These are phyloP conservation scores for Amorpha juglandis DNA, from an alignment of 2,888 invertebrate species.

Conservation along the genomic window DNA sequence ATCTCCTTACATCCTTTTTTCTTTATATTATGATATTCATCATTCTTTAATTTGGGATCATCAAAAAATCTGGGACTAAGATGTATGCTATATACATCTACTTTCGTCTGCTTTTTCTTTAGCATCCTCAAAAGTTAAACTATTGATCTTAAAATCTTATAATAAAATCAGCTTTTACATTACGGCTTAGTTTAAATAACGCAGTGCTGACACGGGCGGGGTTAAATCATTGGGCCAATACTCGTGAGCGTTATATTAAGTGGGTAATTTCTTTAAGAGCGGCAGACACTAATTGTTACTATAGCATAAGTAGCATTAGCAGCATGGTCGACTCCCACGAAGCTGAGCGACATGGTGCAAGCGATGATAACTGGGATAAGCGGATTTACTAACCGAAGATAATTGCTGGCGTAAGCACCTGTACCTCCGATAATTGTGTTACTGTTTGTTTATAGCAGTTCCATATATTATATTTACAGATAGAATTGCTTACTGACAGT, in stretches of 20 bases:
- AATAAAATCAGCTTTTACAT: too few relatives aligned
- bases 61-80: too few relatives aligned
- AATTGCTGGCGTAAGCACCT: not conserved
- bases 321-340: slow-evolving; percentile 53
- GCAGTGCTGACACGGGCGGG: too few relatives aligned
- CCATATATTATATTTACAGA: too few relatives aligned
- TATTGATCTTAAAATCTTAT: too few relatives aligned
- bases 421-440: slow-evolving; percentile 6
- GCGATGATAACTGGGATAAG: slow-evolving; percentile 30
- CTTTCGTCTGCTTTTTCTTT: too few relatives aligned
- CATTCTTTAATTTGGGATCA: too few relatives aligned
- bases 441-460: not conserved
- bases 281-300: slow-evolving; percentile 27
- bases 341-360: slow-evolving; percentile 41
- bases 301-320: slow-evolving; percentile 35
- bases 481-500: too few relatives aligned
- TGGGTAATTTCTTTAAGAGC: slow-evolving; percentile 49
- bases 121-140: too few relatives aligned
- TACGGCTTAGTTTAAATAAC: not conserved
- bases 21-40: too few relatives aligned
- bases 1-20: too few relatives aligned
- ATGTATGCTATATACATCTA: too few relatives aligned
- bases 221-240: not conserved
- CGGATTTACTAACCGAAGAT: slow-evolving; percentile 18
- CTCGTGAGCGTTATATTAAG: slow-evolving; percentile 31